phyloP scores from a whole-genome alignment of 2,113 vertebrate species.

The Megaleporinus macrocephalus region DNA sequence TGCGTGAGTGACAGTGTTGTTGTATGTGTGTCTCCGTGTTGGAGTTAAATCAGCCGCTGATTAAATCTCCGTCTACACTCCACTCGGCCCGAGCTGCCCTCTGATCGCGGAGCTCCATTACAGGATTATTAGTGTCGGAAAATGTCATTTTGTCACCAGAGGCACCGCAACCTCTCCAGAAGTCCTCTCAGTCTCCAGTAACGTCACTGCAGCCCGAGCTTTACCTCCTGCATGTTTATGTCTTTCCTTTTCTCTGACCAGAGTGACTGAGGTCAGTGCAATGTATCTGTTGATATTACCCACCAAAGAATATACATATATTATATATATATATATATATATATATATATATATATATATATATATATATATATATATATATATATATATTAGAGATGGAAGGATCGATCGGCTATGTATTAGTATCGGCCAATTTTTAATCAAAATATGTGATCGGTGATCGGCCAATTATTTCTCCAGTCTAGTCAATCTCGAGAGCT shows the following conservation, averaged over 20 bases:
- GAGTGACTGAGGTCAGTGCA: slow-evolving; percentile 4
- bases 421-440: no score
- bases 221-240: slow-evolving; percentile 31
- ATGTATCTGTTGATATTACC: slow-evolving; percentile 62
- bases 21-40: background rate
- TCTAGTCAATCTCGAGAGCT: no score
- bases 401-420: no score
- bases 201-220: slow-evolving; percentile 43
- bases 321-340: no score
- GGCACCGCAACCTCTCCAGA: slow-evolving; percentile 59
- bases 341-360: no score
- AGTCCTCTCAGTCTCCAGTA: slow-evolving; percentile 37
- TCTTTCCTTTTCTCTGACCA: slow-evolving; percentile 66
- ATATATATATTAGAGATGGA: no score
- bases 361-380: no score
- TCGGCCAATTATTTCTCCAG: no score
- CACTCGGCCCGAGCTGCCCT: slow-evolving; percentile 57
- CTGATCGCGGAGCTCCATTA: slow-evolving; percentile 75
- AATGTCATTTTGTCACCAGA: slow-evolving; percentile 73
- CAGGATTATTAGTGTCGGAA: slow-evolving; percentile 72
- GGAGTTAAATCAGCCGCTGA: slow-evolving; percentile 60
- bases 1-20: background rate
- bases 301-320: slow-evolving; percentile 59
- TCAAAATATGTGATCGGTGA: no score
- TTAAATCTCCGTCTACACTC: slow-evolving; percentile 57